Evolutionary conservation across 2,797 vertebrate genomes (phyloP).

Genomic region (Tapera naevia): DNA sequence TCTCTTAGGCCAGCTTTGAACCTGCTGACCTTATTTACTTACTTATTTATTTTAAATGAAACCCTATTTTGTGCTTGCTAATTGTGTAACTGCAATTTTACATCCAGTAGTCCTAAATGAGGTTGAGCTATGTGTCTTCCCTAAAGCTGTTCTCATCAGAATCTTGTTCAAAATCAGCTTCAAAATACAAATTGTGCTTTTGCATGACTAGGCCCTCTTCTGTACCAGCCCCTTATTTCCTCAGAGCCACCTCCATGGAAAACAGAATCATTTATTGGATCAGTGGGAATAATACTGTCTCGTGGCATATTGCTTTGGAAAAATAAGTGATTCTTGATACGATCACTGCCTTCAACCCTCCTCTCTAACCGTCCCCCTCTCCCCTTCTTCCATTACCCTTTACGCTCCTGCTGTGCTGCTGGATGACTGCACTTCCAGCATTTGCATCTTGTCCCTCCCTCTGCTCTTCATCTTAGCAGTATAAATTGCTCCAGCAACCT

Average conservation of each 20-base stretch:
- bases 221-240: neutral
- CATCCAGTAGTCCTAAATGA: neutral
- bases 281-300: conserved; percentile 18
- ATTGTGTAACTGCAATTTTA: neutral
- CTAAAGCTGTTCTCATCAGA: neutral
- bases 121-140: neutral
- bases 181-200: neutral
- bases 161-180: neutral
- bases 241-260: neutral
- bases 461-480: neutral
- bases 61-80: neutral
- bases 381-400: neutral
- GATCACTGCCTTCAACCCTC: neutral
- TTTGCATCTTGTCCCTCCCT: neutral
- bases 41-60: neutral
- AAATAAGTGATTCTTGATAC: neutral
- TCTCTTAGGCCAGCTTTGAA: neutral
- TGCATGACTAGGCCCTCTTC: neutral
- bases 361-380: neutral
- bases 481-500: conserved; percentile 4
- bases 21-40: neutral
- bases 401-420: neutral
- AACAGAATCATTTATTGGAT: conserved; percentile 34
- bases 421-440: neutral
- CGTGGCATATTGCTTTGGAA: fast-evolving